Percentiles rank a stretch among this genome's conserved stretches.
Conservation (phyloP, 2,888 invertebrate species). For the Dioctria linearis region DNA sequence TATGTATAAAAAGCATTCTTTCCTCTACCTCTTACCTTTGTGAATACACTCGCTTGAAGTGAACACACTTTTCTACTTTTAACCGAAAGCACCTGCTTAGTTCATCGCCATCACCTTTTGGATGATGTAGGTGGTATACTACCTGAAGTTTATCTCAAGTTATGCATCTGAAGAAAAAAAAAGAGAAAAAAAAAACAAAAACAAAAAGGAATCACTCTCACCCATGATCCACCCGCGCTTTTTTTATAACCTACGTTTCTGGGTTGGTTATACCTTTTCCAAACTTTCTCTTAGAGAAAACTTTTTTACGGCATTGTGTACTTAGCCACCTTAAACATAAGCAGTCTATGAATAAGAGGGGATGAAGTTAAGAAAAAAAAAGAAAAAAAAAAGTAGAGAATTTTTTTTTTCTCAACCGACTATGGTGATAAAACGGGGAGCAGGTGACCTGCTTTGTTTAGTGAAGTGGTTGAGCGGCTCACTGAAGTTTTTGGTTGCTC, state of each 20-base stretch:
- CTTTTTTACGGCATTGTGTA: constrained; percentile 34
- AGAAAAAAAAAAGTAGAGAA: not conserved
- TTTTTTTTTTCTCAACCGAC: not conserved
- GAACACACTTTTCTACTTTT: constrained; percentile 33
- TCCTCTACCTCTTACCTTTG: not conserved
- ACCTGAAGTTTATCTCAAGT: constrained; percentile 24
- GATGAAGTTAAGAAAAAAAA: not conserved
- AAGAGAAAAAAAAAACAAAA: too few relatives aligned
- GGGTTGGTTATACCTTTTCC: constrained; percentile 31
- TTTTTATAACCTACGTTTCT: constrained; percentile 8
- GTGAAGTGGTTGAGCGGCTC: constrained; percentile 23
- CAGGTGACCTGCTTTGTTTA: constrained; percentile 29
- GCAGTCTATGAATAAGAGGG: constrained; percentile 11
- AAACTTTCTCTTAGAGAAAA: constrained; percentile 16
- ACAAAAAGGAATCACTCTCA: constrained; percentile 3
- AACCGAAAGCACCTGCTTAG: constrained; percentile 24
- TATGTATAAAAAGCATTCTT: not conserved
- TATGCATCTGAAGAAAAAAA: constrained; percentile 13
- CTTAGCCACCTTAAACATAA: constrained; percentile 29
- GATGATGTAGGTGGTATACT: constrained; percentile 18
- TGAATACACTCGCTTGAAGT: constrained; percentile 31
- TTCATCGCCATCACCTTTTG: constrained; percentile 24
- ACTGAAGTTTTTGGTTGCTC: too few relatives aligned
- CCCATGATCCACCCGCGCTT: not conserved
- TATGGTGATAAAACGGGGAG: not conserved